These are phyloP conservation scores for Ictalurus furcatus DNA, from an alignment of 2,113 vertebrate species.

Conservation along the genomic window DNA sequence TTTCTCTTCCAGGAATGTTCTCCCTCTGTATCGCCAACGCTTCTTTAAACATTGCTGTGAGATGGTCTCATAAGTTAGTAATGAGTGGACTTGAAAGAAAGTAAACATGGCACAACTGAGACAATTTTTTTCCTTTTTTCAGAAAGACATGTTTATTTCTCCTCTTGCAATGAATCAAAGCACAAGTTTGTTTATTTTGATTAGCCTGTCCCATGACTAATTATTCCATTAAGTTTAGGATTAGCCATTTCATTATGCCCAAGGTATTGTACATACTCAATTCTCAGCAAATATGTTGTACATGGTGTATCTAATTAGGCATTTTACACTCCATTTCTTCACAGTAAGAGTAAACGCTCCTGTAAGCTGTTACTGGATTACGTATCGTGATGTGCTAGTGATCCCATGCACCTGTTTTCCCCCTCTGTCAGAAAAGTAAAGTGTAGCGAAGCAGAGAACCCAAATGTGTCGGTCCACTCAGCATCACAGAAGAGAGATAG, in stretches of 20 bases:
- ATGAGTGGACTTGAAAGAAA: slow-evolving; percentile 48
- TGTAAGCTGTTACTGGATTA: slow-evolving; percentile 39
- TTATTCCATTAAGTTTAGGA: slow-evolving; percentile 47
- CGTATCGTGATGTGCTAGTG: slow-evolving; percentile 40
- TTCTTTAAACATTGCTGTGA: slow-evolving; percentile 43
- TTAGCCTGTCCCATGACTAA: slow-evolving; percentile 48
- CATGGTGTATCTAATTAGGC: slow-evolving; percentile 55
- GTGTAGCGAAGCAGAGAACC: slow-evolving; percentile 44
- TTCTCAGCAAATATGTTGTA: slow-evolving; percentile 48
- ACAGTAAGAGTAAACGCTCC: slow-evolving; percentile 51
- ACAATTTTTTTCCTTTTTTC: slow-evolving; percentile 26
- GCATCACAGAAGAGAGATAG: slow-evolving; percentile 42
- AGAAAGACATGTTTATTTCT: slow-evolving; percentile 30
- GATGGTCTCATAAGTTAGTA: slow-evolving; percentile 49
- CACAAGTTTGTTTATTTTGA: slow-evolving; percentile 36
- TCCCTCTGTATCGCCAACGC: slow-evolving; percentile 29
- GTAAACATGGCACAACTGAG: slow-evolving; percentile 45
- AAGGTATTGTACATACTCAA: slow-evolving; percentile 43
- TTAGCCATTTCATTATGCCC: slow-evolving; percentile 47
- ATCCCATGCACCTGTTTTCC: slow-evolving; percentile 50
- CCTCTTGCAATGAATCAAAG: slow-evolving; percentile 44
- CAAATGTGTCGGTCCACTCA: slow-evolving; percentile 16
- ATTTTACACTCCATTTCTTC: slow-evolving; percentile 60
- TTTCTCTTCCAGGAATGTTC: slow-evolving; percentile 33
- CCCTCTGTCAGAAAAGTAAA: slow-evolving; percentile 42